Evolutionary conservation across 2,113 vertebrate genomes (phyloP).

Genomic region (Haplotaxodon microlepis): DNA sequence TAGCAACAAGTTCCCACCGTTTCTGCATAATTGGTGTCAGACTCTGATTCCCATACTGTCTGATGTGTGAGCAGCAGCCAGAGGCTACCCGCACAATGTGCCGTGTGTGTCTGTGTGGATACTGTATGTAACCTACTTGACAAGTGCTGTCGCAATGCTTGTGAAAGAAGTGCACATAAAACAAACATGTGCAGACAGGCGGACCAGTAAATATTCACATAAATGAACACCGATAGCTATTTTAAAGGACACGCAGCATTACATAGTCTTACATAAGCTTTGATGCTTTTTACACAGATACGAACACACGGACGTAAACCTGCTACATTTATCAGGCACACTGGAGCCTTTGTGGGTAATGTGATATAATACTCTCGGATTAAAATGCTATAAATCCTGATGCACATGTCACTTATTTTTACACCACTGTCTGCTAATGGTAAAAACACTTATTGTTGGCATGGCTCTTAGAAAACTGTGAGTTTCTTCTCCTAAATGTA

Average conservation of each 20-base stretch:
- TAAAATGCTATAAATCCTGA: neutral
- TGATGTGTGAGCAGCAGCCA: conserved; percentile 48
- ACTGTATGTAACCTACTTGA: conserved; percentile 47
- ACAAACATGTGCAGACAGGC: conserved; percentile 22
- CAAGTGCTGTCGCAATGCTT: conserved; percentile 18
- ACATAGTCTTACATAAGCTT: neutral
- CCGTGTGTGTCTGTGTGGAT: conserved; percentile 9
- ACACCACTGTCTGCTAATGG: neutral
- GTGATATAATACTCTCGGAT: neutral
- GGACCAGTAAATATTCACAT: neutral
- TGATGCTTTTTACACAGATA: neutral
- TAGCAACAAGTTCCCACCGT: conserved; percentile 44
- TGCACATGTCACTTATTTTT: neutral
- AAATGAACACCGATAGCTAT: neutral
- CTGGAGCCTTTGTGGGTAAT: no score
- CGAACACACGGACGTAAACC: neutral
- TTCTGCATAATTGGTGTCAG: conserved; percentile 70
- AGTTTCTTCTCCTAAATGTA: neutral
- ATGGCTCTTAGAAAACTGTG: neutral
- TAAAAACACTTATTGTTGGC: neutral
- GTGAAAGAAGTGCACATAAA: neutral
- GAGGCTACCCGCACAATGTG: conserved; percentile 29
- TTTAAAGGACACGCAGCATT: neutral
- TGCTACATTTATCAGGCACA: neutral
- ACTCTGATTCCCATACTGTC: conserved; percentile 45